A percentile compares a stretch with the other conserved stretches of the same genome.
Conservation (phyloP, 2,113 vertebrate species). For the Hippoglossus stenolepis region DNA sequence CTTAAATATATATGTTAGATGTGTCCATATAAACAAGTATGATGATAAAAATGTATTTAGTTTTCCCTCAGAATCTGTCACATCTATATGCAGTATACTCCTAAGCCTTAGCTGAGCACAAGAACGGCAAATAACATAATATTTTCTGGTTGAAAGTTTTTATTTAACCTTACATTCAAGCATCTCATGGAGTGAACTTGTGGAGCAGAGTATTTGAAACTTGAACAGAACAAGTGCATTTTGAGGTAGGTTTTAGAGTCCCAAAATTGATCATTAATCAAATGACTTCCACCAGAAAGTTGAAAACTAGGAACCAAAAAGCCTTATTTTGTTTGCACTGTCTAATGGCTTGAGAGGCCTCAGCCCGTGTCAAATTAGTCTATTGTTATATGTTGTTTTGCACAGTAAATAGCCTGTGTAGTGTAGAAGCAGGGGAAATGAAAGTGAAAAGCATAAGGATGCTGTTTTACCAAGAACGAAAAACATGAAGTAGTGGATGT, state of each 20-base stretch:
- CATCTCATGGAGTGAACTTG: neutral
- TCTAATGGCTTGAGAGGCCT: slow-evolving; percentile 22
- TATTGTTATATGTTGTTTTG: slow-evolving; percentile 23
- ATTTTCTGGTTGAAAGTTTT: neutral
- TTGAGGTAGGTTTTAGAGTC: neutral
- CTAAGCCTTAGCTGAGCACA: neutral
- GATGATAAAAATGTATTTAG: too few species aligned
- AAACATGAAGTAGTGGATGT: rapidly evolving
- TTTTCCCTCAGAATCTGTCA: neutral
- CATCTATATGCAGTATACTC: neutral
- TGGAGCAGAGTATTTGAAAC: neutral
- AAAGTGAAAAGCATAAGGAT: neutral
- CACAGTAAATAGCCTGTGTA: slow-evolving; percentile 4
- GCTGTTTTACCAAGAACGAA: neutral
- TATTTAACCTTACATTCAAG: neutral
- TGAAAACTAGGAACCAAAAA: slow-evolving; percentile 6
- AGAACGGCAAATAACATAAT: neutral
- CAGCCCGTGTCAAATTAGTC: slow-evolving; percentile 4
- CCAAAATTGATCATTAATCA: slow-evolving; percentile 32
- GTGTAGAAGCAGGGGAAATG: neutral
- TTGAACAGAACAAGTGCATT: neutral
- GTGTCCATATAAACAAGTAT: too few species aligned
- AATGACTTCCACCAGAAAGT: slow-evolving; percentile 18
- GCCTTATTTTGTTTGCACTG: slow-evolving; percentile 3
- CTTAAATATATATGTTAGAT: too few species aligned